These are phyloP conservation scores for Lutraria lutraria DNA, from an alignment of 2,888 invertebrate genomes.

Conservation along the genomic window DNA sequence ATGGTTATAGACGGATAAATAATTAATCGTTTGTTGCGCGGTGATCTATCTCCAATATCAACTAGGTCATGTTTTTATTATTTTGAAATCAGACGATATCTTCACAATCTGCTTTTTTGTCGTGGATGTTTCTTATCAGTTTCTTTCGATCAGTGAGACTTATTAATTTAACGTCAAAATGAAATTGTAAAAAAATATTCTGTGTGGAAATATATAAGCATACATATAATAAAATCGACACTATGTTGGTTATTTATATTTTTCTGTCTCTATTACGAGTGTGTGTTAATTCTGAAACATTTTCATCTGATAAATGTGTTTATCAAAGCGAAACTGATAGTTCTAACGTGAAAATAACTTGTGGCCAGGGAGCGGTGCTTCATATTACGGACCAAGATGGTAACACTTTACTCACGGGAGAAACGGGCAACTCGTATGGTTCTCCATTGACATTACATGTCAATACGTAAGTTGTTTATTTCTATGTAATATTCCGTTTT, in stretches of 20 bases:
- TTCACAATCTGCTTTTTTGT: not conserved
- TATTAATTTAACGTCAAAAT: not conserved
- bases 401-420: slow-evolving; percentile 64
- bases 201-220: too few relatives aligned
- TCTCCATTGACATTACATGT: slow-evolving; percentile 57
- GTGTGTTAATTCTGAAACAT: not conserved
- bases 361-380: slow-evolving; percentile 68
- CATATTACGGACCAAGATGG: slow-evolving; percentile 71
- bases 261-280: not conserved
- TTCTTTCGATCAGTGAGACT: not conserved
- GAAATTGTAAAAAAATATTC: too few relatives aligned
- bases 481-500: not conserved
- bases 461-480: slow-evolving; percentile 44
- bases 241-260: not conserved
- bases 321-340: slow-evolving; percentile 68
- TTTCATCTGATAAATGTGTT: slow-evolving; percentile 59
- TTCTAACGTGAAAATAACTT: slow-evolving; percentile 68
- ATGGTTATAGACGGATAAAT: not conserved
- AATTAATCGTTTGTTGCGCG: not conserved
- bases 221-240: not conserved
- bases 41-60: not conserved
- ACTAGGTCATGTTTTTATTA: not conserved
- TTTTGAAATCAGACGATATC: not conserved
- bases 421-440: slow-evolving; percentile 50
- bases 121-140: not conserved